Evolutionary conservation across 2,113 vertebrate genomes (phyloP).

Genomic region (Gallinago jamesoni): DNA sequence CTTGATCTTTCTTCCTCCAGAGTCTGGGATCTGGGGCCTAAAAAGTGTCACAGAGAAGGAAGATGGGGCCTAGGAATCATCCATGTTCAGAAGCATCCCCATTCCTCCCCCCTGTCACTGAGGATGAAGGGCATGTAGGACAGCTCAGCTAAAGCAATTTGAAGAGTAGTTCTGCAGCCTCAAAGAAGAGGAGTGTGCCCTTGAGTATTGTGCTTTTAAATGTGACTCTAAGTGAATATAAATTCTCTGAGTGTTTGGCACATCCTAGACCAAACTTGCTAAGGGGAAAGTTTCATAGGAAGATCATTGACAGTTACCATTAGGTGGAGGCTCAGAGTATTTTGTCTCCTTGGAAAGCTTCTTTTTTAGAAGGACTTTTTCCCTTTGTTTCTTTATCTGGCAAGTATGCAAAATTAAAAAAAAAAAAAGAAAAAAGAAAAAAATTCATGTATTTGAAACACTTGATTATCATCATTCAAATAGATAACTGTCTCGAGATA

Average conservation of each 20-base stretch:
- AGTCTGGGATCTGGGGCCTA: neutral
- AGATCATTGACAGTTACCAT: neutral
- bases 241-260: neutral
- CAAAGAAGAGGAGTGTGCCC: neutral
- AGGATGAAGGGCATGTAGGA: neutral
- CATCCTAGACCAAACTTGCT: neutral
- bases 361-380: neutral
- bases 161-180: neutral
- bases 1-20: neutral
- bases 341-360: neutral
- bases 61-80: neutral
- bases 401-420: fast-evolving
- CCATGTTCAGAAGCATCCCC: neutral
- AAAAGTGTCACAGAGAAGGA: neutral
- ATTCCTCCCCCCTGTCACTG: neutral
- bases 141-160: neutral
- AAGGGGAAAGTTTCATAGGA: neutral
- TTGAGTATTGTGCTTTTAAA: neutral
- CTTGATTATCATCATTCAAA: neutral
- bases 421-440: no score
- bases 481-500: neutral
- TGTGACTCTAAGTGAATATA: neutral
- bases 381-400: neutral
- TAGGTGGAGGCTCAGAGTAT: neutral
- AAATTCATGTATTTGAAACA: neutral